Evolutionary conservation across 2,113 vertebrate genomes (phyloP).

Genomic region (Elgaria multicarinata): DNA sequence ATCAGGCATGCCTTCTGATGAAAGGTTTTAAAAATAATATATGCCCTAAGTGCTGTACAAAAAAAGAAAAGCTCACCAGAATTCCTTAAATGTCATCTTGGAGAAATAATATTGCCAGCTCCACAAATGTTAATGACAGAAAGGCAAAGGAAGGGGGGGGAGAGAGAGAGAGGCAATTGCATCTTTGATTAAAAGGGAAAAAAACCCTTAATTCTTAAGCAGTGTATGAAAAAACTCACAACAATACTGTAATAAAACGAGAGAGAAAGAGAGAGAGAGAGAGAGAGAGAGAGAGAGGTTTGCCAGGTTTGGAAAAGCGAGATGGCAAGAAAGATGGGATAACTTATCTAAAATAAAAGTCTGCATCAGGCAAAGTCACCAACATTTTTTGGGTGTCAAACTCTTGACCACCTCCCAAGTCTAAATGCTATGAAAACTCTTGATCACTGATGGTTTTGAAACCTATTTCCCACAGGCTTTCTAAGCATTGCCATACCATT

Average conservation of each 20-base stretch:
- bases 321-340: neutral
- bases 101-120: neutral
- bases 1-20: conserved; percentile 22
- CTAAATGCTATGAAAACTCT: too few species aligned
- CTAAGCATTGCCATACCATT: neutral
- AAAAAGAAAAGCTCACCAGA: neutral
- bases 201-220: neutral
- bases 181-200: conserved; percentile 17
- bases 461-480: neutral
- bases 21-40: neutral
- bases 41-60: neutral
- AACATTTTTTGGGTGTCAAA: neutral
- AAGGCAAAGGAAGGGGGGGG: neutral
- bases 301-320: neutral
- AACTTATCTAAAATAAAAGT: neutral
- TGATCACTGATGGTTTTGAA: neutral
- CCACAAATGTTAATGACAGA: conserved; percentile 1
- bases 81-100: neutral
- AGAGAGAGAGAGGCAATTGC: neutral
- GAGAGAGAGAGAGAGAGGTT: neutral
- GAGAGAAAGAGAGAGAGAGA: too few species aligned
- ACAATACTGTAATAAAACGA: neutral
- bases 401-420: neutral
- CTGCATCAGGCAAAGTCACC: neutral
- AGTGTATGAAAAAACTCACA: neutral